Base-by-base conservation (phyloP, 2,888 invertebrate species). In the Hypsopygia costalis region DNA sequence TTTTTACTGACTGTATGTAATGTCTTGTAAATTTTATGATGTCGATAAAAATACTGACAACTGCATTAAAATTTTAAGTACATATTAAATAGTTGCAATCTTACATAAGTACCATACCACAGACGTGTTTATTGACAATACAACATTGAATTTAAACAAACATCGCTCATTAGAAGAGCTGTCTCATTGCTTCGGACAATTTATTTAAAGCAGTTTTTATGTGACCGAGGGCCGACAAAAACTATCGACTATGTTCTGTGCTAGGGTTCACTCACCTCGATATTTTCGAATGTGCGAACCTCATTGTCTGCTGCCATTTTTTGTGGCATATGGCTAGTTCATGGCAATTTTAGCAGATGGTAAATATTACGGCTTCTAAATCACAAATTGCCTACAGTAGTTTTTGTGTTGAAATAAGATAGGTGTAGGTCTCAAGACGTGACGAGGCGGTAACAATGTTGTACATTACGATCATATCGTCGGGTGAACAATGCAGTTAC, bases 201-300 rank as follows among this genome's bases (percentile, higher is more conserved):
- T 74, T 74, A 74, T 73, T 69, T 69, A 60, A 69, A 66, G 59
- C 56, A 60, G 63, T 82, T 82, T 82, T 85, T 83, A 70, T 61
- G 46, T 47, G 56, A 66, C 58, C 55, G 54, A 66, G 67, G 69
- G 72, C 58, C 66, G 56, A 72, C 78, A 85, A 87, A 85, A 86
- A 83, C 75, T 65, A 73, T 78, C 56, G 73, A 67, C 76, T 73
- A 72, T 67, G 68, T 62, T 73, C 67, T 67, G 63, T 71, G 62
- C 47, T 55, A 51, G 56, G 70, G 85, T 80, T 82, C 86, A 86
- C 47, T 78, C 72, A 86, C 85, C 86, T 78, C 78, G 56, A 72
- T 69, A 68, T 72, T 78, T 78, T 73, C 70, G 72, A 81, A 85
- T 82, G 81, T 82, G 82, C 81, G 78, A 79, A 80, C 69, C 77